A percentile compares a stretch with the other conserved stretches of the same genome.
Evolutionary conservation across 2,113 vertebrate species (phyloP).

Genomic region (Esox niger): DNA sequence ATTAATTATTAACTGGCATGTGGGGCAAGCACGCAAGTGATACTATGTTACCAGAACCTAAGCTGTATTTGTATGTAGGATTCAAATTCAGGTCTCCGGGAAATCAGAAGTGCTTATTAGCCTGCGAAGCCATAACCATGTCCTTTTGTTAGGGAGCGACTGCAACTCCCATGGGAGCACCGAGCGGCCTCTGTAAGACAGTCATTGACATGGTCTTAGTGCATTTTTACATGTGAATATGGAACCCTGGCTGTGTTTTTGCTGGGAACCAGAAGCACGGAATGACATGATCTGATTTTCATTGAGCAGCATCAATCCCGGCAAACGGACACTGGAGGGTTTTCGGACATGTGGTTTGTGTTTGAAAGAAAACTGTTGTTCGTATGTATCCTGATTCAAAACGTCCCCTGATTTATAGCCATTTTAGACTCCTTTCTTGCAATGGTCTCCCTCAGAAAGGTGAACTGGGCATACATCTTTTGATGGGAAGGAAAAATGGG

Average conservation of each 20-base stretch:
- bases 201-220: no score
- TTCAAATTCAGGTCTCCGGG: no score
- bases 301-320: constrained; percentile 26
- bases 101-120: no score
- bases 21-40: no score
- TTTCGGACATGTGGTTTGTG: constrained; percentile 39
- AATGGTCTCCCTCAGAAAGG: constrained; percentile 33
- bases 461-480: constrained; percentile 40
- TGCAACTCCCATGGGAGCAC: no score
- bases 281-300: constrained; percentile 39
- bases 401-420: constrained; percentile 38
- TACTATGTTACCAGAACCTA: no score
- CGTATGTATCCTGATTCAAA: constrained; percentile 30
- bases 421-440: background rate
- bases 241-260: background rate
- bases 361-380: constrained; percentile 30
- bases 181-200: no score
- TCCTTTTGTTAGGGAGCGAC: no score
- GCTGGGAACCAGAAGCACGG: constrained; percentile 32
- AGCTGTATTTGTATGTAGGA: no score
- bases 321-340: constrained; percentile 13
- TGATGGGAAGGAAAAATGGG: constrained; percentile 7
- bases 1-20: no score
- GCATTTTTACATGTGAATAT: no score
- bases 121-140: no score